phyloP scores from a whole-genome alignment of 2,797 vertebrate species.

The Tokudaia tokunoshimensis region DNA sequence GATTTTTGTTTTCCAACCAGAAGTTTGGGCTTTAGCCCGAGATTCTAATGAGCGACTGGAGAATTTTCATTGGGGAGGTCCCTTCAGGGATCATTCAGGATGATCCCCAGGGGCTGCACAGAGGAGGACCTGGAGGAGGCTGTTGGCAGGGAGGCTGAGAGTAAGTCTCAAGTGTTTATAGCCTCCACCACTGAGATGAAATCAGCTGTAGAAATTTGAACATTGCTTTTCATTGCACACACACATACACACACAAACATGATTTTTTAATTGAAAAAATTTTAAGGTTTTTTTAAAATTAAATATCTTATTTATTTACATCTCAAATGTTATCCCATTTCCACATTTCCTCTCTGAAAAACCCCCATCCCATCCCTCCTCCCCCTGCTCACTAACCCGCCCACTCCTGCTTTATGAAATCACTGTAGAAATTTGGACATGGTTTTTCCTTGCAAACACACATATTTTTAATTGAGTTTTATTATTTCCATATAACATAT shows the following conservation, averaged over 20 bases:
- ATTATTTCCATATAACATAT: not conserved
- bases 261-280: not conserved
- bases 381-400: too few relatives aligned
- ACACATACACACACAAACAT: not conserved
- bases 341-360: too few relatives aligned
- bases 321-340: too few relatives aligned
- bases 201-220: not conserved
- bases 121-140: not conserved
- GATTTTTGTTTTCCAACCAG: not conserved
- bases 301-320: not conserved
- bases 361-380: too few relatives aligned
- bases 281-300: not conserved
- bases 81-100: not conserved
- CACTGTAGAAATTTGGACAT: not conserved
- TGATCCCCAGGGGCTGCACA: not conserved
- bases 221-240: not conserved
- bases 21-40: not conserved
- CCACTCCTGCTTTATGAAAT: not conserved
- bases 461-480: not conserved
- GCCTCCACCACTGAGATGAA: not conserved
- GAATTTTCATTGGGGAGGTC: not conserved
- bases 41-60: not conserved
- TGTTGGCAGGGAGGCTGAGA: not conserved
- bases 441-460: not conserved
- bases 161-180: not conserved